Percentiles rank a stretch among this genome's conserved stretches.
Conservation (phyloP, 2,113 vertebrate species). For the Sphyrna mokarran region DNA sequence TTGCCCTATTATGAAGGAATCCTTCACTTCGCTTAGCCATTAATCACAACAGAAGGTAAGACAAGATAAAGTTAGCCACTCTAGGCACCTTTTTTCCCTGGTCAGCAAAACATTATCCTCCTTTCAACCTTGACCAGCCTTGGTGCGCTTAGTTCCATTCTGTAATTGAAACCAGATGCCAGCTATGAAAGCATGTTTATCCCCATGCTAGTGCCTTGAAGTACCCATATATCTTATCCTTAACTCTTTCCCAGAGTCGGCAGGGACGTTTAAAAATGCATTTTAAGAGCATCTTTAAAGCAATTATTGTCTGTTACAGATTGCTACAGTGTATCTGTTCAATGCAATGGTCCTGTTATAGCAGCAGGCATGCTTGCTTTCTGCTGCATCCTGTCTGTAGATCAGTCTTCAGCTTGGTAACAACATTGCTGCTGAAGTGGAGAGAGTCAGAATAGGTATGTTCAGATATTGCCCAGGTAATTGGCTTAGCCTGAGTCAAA, state of each 20-base stretch:
- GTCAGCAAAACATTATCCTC: slow-evolving; percentile 4
- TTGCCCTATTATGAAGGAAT: neutral
- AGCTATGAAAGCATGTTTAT: neutral
- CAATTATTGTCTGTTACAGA: neutral
- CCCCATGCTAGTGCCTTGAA: neutral
- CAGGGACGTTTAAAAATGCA: neutral
- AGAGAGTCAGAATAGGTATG: neutral
- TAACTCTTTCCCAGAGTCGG: neutral
- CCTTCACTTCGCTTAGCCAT: neutral
- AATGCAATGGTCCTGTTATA: neutral
- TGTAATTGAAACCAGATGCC: neutral
- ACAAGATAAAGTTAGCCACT: neutral
- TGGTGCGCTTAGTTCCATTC: neutral
- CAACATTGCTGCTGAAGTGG: neutral
- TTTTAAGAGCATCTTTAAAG: neutral
- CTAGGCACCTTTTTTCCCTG: neutral
- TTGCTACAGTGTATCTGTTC: neutral
- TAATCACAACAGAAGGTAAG: neutral
- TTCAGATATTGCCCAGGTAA: neutral
- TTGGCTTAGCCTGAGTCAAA: neutral
- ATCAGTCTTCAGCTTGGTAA: neutral
- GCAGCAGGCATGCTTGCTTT: neutral
- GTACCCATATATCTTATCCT: neutral
- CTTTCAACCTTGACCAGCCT: neutral
- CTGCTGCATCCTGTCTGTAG: neutral